phyloP scores from a whole-genome alignment of 2,888 invertebrate species.

The Pandemis cinnamomeana region DNA sequence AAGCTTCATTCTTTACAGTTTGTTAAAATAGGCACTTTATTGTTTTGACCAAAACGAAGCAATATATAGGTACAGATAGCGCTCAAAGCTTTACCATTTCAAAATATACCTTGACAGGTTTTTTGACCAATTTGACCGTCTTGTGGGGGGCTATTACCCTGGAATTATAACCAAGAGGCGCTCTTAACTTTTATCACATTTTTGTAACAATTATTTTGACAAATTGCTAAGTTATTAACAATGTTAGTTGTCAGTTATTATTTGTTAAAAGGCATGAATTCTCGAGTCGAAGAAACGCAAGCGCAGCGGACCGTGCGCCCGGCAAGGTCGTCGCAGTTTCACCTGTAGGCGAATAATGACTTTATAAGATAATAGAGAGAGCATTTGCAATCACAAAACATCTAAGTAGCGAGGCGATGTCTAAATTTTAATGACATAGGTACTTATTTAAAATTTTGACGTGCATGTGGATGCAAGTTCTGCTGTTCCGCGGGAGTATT shows the following conservation, averaged over 20 bases:
- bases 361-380: conserved; percentile 37
- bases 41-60: too few species aligned
- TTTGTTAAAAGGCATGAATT: conserved; percentile 41
- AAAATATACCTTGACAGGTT: too few species aligned
- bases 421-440: neutral
- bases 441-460: too few species aligned
- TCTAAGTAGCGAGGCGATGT: neutral
- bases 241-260: neutral
- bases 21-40: neutral
- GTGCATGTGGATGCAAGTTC: too few species aligned
- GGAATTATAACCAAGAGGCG: too few species aligned
- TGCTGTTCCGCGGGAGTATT: too few species aligned
- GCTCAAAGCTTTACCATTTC: too few species aligned
- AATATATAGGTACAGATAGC: too few species aligned
- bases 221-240: neutral
- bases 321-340: conserved; percentile 67
- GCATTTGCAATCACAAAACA: conserved; percentile 1
- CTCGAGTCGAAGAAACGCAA: conserved; percentile 53
- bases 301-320: conserved; percentile 60
- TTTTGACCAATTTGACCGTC: neutral
- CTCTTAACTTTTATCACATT: too few species aligned
- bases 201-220: neutral
- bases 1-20: neutral
- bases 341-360: conserved; percentile 50
- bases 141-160: too few species aligned